Conservation (phyloP, 2,797 vertebrate genomes). For the Notamacropus eugenii region DNA sequence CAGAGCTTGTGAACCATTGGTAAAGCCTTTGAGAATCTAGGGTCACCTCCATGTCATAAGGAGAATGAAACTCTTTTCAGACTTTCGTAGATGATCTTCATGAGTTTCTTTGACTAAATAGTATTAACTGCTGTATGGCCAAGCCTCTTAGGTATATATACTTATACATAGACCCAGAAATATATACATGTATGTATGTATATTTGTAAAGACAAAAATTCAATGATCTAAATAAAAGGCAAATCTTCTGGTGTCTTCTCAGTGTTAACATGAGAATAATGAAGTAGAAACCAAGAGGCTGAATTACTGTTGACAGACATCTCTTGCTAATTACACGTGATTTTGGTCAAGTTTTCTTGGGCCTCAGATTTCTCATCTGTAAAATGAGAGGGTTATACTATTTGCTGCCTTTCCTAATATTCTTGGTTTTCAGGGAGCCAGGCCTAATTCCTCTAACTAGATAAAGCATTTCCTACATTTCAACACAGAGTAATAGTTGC, state of each 20-base stretch:
- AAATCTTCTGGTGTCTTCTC: background rate
- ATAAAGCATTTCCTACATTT: background rate
- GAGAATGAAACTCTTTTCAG: background rate
- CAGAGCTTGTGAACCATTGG: background rate
- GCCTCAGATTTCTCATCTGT: background rate
- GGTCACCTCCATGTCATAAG: background rate
- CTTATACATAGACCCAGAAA: background rate
- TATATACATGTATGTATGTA: background rate
- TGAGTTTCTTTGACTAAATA: background rate
- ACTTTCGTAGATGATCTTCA: background rate
- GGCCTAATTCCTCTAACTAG: background rate
- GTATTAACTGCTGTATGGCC: background rate
- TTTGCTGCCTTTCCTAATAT: background rate
- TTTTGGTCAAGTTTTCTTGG: background rate
- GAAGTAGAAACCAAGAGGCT: background rate
- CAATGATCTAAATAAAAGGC: background rate
- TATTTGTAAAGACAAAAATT: background rate
- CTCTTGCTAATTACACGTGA: background rate
- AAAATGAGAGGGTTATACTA: background rate
- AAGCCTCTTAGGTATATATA: background rate
- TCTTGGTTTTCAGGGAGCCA: background rate
- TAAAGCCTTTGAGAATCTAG: background rate
- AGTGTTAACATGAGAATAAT: background rate
- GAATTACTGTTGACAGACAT: background rate
- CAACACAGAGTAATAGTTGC: background rate